Base-by-base conservation (phyloP, 2,113 vertebrate species). In the Corythaixoides concolor region DNA sequence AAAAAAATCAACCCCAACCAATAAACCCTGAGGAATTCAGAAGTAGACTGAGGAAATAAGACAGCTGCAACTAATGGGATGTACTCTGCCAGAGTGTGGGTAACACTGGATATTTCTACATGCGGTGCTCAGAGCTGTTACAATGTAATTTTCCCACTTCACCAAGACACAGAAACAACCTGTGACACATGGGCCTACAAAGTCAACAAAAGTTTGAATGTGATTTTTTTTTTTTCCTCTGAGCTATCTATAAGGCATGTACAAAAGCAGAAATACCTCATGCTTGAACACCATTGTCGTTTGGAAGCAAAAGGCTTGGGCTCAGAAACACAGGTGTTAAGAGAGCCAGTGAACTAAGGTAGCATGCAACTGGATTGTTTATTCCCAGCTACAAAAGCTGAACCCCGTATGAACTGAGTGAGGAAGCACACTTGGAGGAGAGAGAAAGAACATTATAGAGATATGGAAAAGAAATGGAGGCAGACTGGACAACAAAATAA, bases 191-290 rank as follows among this genome's bases (percentile, higher is more conserved):
- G 58, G 70, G 43, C 15, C 49, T 62, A 41, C 18, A 88, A 52
- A 1, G 2, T 0, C 5, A 6, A 56, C 16, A 49, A 4, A 75
- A 55, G 12, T 35, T n/a, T 62, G 53, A 75, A 64, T 28, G 49
- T 3, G 1, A 17, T 21, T 21, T 73, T 16, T 64, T 24, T 10
- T 26, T 9, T 1, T 1, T 5, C 22, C 22, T n/a, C 18, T 52
- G 26, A 33, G 6, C 15, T 80, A 9, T 27, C 47, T 83, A 75
- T 85, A 72, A 67, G 27, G 21, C 35, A 24, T 8, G 8, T 30
- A 56, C 27, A 85, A 19, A 76, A 81, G 41, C 11, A 70, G 24
- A 37, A 23, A n/a, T 0, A 41, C 6, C n/a, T 91, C 22, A 21
- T 41, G 8, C 9, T 22, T 41, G 32, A 84, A 52, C 8, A 41